phyloP scores from a whole-genome alignment of 23 tunicate species.

The Ciona savignyi region DNA sequence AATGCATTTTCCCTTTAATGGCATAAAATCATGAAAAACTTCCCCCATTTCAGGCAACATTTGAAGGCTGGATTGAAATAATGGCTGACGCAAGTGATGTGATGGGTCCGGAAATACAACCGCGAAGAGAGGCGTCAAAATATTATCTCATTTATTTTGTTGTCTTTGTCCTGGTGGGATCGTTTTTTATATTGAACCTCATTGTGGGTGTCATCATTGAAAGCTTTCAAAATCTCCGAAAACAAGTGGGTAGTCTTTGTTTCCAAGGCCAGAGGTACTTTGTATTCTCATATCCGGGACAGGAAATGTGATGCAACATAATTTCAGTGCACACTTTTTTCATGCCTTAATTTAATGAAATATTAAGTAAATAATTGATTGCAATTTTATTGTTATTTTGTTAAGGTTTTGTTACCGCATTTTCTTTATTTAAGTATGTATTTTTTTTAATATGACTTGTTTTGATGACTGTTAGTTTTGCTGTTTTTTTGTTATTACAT shows the following conservation, averaged over 20 bases:
- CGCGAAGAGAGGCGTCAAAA: constrained; percentile 42
- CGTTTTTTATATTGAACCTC: constrained; percentile 89
- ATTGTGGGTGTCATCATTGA: constrained; percentile 98
- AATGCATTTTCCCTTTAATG: constrained; percentile 4
- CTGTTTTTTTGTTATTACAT: not conserved
- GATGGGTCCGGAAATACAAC: constrained; percentile 50
- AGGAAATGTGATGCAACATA: not conserved
- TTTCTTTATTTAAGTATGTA: not conserved
- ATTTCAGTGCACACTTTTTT: constrained; percentile 2
- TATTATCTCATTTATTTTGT: constrained; percentile 66
- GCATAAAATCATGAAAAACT: too few species aligned
- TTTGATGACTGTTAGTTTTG: constrained; percentile 2
- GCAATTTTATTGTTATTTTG: not conserved
- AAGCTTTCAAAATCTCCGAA: constrained; percentile 76
- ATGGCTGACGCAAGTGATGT: constrained; percentile 86
- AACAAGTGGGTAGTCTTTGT: constrained; percentile 29
- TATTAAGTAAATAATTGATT: not conserved
- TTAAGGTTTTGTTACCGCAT: not conserved
- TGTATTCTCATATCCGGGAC: too few species aligned
- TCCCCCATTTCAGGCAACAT: constrained; percentile 92
- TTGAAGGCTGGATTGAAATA: constrained; percentile 97
- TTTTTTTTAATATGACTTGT: not conserved
- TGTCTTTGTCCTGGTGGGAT: constrained; percentile 72
- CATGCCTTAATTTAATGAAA: not conserved
- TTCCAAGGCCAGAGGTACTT: too few species aligned